These are phyloP conservation scores for Jaculus jaculus DNA, from an alignment of 2,113 vertebrate genomes.

Conservation along the genomic window DNA sequence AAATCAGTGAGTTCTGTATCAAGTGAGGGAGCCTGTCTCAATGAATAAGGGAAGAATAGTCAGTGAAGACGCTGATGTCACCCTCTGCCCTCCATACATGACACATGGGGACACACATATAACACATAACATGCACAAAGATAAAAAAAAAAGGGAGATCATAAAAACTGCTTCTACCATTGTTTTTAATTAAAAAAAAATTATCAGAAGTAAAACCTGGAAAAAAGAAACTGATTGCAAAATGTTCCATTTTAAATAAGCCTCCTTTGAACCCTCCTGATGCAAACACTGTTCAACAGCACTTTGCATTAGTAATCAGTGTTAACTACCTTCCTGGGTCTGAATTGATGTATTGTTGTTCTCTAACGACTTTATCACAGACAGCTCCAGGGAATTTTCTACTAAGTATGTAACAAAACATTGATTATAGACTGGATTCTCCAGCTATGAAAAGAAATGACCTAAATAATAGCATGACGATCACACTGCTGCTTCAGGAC, in stretches of 20 bases:
- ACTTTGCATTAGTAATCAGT: not conserved
- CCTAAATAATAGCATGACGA: not conserved
- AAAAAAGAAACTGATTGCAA: not conserved
- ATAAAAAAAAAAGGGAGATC: too few species aligned
- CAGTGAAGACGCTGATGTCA: too few species aligned
- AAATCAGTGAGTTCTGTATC: too few species aligned
- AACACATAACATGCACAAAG: too few species aligned
- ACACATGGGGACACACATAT: too few species aligned
- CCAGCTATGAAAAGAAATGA: not conserved
- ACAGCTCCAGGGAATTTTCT: not conserved
- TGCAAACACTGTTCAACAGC: not conserved
- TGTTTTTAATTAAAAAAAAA: not conserved
- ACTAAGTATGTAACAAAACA: not conserved
- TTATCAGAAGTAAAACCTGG: not conserved
- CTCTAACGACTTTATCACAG: not conserved
- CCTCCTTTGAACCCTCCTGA: not conserved
- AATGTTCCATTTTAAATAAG: conserved; percentile 29
- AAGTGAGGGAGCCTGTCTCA: too few species aligned
- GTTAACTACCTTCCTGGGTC: not conserved
- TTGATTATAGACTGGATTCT: conserved; percentile 1
- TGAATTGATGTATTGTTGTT: not conserved
- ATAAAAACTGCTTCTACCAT: too few species aligned
- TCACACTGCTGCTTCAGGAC: not conserved
- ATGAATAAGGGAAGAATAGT: too few species aligned
- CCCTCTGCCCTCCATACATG: too few species aligned